Base-by-base conservation (phyloP, 2,888 invertebrate genomes). In the Euclidia mi region DNA sequence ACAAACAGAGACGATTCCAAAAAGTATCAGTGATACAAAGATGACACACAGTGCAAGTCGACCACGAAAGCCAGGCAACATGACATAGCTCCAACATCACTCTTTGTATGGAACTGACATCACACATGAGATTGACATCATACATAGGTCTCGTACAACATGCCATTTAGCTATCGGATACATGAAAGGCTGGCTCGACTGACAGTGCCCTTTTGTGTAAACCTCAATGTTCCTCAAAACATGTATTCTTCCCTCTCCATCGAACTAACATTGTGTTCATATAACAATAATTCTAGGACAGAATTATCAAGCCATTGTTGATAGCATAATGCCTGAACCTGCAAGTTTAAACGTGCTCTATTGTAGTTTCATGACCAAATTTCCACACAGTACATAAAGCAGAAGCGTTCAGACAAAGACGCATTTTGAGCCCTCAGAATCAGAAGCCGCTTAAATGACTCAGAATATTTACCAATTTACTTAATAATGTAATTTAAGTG, bases 131-230 rank as follows among this genome's bases (percentile, higher is more conserved):
- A n/a, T n/a, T n/a, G n/a, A n/a, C n/a, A 79, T 78, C 71, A 74
- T 74, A 78, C 55, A 55, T 43, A 66, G 66, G 66, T 71, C 76
- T 75, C 67, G 65, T 61, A 50, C 71, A 62, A 53, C 71, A 62
- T 42, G 20, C 51, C 45, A 78, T 82, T 78, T 76, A 75, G 83
- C 77, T 85, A 86, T 87, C 82, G 72, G 77, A 71, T 71, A 74
- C 75, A 77, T 71, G 68, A 69, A 71, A 61, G 73, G 63, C 65
- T 58, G 68, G 48, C 47, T 71, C 62, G 62, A 64, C 60, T 74
- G 75, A 78, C 80, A 76, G 73, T 76, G 35, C 31, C 56, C 76
- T 76, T 79, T 81, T 81, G 79, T 82, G 56, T 52, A 48, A 56
- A 51, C 43, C 61, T 63, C 66, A 49, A 45, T 56, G 65, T 60